These are phyloP conservation scores for Schizotus pectinicornis DNA, from an alignment of 2,888 invertebrate genomes.

Conservation along the genomic window DNA sequence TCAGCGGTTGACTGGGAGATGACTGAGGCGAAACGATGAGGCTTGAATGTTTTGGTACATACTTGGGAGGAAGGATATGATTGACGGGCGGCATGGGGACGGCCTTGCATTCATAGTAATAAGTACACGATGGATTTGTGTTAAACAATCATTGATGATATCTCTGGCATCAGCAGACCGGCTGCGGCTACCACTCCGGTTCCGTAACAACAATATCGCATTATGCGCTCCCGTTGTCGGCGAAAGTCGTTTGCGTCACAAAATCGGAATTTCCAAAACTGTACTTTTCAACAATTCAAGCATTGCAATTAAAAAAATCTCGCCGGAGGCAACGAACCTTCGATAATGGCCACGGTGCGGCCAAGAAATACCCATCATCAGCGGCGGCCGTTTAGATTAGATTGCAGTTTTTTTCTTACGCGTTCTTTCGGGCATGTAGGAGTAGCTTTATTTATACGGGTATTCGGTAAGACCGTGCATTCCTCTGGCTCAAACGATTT, in stretches of 20 bases:
- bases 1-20: too few relatives aligned
- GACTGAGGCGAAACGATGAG: too few relatives aligned
- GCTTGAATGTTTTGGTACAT: too few relatives aligned
- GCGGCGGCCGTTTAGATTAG: neutral
- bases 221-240: neutral
- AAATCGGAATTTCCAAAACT: constrained; percentile 17
- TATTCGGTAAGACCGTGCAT: constrained; percentile 18
- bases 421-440: neutral
- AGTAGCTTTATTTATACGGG: constrained; percentile 13
- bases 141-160: constrained; percentile 6
- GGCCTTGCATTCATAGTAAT: constrained; percentile 8
- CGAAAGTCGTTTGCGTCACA: constrained; percentile 9
- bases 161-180: too few relatives aligned
- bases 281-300: constrained; percentile 7
- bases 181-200: too few relatives aligned
- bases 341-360: constrained; percentile 3
- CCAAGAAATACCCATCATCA: neutral
- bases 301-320: constrained; percentile 12
- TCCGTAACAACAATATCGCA: too few relatives aligned
- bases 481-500: constrained; percentile 24
- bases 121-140: constrained; percentile 5
- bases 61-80: too few relatives aligned
- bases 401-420: too few relatives aligned
- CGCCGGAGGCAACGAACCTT: constrained; percentile 14
- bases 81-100: neutral